Evolutionary conservation across 2,113 vertebrate species (phyloP).

Genomic region (Misgurnus anguillicaudatus): DNA sequence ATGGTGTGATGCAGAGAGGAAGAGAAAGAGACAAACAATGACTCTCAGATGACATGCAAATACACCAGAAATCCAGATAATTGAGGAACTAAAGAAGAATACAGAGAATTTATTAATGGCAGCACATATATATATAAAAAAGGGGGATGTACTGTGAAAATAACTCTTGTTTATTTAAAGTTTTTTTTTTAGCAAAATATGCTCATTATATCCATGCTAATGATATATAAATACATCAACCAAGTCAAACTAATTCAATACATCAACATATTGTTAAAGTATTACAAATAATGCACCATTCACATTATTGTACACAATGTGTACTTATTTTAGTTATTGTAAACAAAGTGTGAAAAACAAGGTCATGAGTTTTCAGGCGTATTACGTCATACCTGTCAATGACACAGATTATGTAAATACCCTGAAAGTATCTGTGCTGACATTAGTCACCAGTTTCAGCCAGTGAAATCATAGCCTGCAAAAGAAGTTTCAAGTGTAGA

Average conservation of each 20-base stretch:
- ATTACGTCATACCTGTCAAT: background rate
- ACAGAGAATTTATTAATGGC: background rate
- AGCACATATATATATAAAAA: background rate
- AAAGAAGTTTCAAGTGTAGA: background rate
- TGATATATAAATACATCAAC: background rate
- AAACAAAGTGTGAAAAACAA: background rate
- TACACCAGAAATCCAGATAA: background rate
- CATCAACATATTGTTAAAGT: background rate
- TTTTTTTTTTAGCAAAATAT: too few relatives aligned
- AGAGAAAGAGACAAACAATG: background rate
- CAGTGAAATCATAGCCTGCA: background rate
- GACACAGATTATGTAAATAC: conserved; percentile 7
- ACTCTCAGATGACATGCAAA: background rate
- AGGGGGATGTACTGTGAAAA: too few relatives aligned
- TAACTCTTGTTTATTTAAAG: too few relatives aligned
- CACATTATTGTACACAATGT: background rate
- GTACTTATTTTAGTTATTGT: background rate
- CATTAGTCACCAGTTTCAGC: conserved; percentile 16
- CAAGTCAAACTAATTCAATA: background rate
- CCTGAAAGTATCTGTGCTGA: background rate
- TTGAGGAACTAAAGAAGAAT: background rate
- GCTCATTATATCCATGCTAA: background rate
- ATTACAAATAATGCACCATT: background rate
- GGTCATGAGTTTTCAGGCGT: too few relatives aligned
- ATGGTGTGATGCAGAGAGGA: background rate